A percentile compares a stretch with the other conserved stretches of the same genome.
phyloP scores from a whole-genome alignment of 2,113 vertebrate species.

The Chroicocephalus ridibundus region DNA sequence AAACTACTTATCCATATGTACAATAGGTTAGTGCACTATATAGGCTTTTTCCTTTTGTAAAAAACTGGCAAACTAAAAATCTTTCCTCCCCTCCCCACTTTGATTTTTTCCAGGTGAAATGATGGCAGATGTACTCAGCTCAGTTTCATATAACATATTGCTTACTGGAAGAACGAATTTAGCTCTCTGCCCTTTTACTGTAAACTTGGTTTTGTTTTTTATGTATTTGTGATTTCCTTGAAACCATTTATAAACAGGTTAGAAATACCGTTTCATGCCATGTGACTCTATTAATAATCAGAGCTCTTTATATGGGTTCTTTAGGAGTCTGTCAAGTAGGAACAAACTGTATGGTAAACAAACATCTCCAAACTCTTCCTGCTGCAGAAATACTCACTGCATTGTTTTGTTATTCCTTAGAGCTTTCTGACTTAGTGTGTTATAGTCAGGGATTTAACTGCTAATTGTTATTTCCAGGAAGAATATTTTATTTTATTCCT shows the following conservation, averaged over 20 bases:
- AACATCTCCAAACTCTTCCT: conserved; percentile 37
- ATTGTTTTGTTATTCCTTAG: conserved; percentile 30
- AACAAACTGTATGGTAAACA: conserved; percentile 29
- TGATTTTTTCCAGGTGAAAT: conserved; percentile 9
- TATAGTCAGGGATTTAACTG: background rate
- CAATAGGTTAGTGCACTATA: background rate
- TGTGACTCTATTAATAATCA: conserved; percentile 31
- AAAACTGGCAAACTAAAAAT: background rate
- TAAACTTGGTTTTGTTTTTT: background rate
- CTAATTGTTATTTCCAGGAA: conserved; percentile 16
- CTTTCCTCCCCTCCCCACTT: background rate
- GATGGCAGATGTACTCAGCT: background rate
- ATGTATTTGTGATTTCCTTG: conserved; percentile 39
- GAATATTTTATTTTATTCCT: background rate
- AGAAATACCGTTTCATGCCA: background rate
- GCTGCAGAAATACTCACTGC: background rate
- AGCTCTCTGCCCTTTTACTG: conserved; percentile 21
- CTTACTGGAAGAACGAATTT: conserved; percentile 22
- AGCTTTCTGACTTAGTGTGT: background rate
- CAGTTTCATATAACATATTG: background rate
- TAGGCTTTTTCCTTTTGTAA: background rate
- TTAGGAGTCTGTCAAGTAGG: conserved; percentile 8
- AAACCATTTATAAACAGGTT: conserved; percentile 19
- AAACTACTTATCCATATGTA: conserved; percentile 14
- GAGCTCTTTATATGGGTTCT: background rate